Percentiles rank a stretch among this genome's conserved stretches.
These are phyloP conservation scores for Calcarius lapponicus DNA, from an alignment of 2,797 vertebrate species.

Conservation along the genomic window DNA sequence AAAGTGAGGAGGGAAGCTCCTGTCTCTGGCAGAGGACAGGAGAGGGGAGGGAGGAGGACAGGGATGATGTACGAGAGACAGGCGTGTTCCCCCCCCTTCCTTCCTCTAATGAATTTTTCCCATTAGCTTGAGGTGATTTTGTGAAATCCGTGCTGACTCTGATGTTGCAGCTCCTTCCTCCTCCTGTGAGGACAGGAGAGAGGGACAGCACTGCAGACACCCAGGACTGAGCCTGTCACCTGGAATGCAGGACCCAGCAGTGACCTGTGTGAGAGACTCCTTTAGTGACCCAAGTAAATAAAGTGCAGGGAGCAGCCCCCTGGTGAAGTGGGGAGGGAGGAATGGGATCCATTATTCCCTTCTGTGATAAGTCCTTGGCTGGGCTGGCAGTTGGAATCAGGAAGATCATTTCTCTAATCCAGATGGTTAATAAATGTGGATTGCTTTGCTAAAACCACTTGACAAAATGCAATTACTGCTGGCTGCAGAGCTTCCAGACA, in stretches of 20 bases:
- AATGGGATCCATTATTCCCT: neutral
- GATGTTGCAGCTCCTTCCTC: neutral
- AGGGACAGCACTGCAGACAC: neutral
- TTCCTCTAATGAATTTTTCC: neutral
- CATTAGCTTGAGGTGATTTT: neutral
- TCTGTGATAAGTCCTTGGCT: neutral
- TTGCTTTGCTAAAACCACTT: conserved; percentile 42
- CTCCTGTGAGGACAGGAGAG: neutral
- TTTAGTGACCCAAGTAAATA: neutral
- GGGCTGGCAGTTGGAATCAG: conserved; percentile 18
- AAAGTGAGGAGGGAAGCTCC: neutral
- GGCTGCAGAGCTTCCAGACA: neutral
- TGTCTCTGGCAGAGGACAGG: neutral
- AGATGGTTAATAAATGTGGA: conserved; percentile 43
- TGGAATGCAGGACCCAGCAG: neutral
- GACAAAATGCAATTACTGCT: conserved; percentile 1
- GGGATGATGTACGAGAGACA: neutral
- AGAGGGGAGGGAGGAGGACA: neutral
- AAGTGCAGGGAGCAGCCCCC: neutral
- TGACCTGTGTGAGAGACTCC: neutral
- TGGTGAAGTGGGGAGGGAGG: neutral
- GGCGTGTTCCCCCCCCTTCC: neutral
- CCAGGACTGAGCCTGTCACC: neutral
- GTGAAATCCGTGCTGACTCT: neutral
- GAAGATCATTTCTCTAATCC: conserved; percentile 37